Conservation (phyloP, 2,113 vertebrate species). For the Tragelaphus buxtoni region DNA sequence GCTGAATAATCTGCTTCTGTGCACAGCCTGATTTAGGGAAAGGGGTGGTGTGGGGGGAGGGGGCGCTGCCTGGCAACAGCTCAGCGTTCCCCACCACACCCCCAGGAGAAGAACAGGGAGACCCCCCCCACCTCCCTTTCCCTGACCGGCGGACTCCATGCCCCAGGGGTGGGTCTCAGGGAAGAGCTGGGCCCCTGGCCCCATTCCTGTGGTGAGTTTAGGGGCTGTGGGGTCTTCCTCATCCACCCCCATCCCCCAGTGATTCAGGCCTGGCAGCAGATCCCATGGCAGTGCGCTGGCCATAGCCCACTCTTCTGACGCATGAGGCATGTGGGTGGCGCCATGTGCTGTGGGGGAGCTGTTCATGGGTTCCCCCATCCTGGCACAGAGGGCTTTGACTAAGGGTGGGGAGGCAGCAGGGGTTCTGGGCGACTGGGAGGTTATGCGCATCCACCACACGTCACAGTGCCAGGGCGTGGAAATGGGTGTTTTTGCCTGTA, state of each 20-base stretch:
- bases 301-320: slow-evolving; percentile 62
- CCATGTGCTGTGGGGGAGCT: slow-evolving; percentile 57
- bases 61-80: slow-evolving; percentile 16
- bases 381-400: slow-evolving; percentile 12
- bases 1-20: slow-evolving; percentile 82
- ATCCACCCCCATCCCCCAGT: slow-evolving; percentile 19
- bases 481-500: background rate
- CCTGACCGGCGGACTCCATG: background rate
- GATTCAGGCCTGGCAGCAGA: slow-evolving; percentile 67
- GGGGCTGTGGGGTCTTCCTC: slow-evolving; percentile 25
- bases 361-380: slow-evolving; percentile 14
- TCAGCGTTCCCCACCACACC: background rate
- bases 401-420: background rate
- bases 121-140: background rate
- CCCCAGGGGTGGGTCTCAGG: background rate
- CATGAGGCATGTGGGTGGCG: slow-evolving; percentile 40
- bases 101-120: background rate
- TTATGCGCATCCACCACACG: background rate
- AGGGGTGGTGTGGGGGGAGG: slow-evolving; percentile 16
- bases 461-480: background rate
- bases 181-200: background rate
- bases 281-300: slow-evolving; percentile 47
- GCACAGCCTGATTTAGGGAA: slow-evolving; percentile 71
- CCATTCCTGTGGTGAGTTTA: background rate
- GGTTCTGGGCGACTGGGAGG: background rate